Base-by-base conservation (phyloP, 2,888 invertebrate genomes). In the Aphrophora alni region DNA sequence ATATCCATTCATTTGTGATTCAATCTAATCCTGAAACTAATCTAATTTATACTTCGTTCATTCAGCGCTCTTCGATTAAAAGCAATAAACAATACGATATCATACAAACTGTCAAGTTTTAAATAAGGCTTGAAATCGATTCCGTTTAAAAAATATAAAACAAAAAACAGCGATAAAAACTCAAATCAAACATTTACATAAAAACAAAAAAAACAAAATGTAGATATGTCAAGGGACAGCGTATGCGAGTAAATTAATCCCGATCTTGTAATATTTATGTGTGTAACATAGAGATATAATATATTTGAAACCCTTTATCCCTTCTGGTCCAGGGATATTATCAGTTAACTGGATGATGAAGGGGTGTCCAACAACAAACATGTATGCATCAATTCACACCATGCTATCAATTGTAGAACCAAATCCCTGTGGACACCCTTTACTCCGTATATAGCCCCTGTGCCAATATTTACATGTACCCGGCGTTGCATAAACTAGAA, bases 381-480 rank as follows among this genome's bases (percentile, higher is more conserved):
- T 59, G 21, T 44, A 71, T 25, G 44, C 77, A 77, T 38, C 71
- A 69, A 77, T 69, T 27, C 71, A 77, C 17, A 21, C 59, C 21
- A 21, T 25, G 44, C 71, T 59, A 78, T 78, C 78, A 78, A 78
- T 78, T 78, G 72, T 78, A 44, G 0, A 3, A 4, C 77, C 78
- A 78, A 78, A 78, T 78, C 78, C 78, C 78, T 59, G 24, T 27
- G 78, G 78, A 73, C 59, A 21, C 21, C 59, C 59, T 59, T 59
- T 59, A 21, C 59, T 59, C 59, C 21, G 59, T 59, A 59, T 14
- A 59, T 21, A 59, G 59, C 59, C 59, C 71, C 71, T 26, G 73
- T n/a, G 73, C 72, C 78, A 78, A 78, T 78, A 78, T 78, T 78
- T 78, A 78, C 78, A 78, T 59, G 59, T 71, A 17, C 25, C 73